Evolutionary conservation across 30 jellyfish, hydroid and myxozoan species (phyloP).

Genomic region (Aurelia aurita complex sp. Pacific): DNA sequence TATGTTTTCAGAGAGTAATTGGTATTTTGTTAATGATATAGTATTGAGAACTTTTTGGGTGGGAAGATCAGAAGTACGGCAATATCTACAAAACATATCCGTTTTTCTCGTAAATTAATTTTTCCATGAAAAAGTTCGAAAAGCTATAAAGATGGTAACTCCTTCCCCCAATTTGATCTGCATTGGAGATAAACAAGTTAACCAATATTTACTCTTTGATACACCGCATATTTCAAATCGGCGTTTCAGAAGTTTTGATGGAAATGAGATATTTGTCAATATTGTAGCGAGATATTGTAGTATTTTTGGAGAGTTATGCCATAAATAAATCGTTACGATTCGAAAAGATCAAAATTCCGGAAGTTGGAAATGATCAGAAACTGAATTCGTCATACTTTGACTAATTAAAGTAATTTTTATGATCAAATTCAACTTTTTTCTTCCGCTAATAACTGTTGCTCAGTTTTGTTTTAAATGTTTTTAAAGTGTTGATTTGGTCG

Average conservation of each 20-base stretch:
- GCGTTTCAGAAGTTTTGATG: background rate
- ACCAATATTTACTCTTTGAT: conserved; percentile 31
- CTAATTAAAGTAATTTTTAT: background rate
- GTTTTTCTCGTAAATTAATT: too few species aligned
- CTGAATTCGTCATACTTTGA: background rate
- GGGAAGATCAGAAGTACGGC: too few species aligned
- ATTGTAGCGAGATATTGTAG: background rate
- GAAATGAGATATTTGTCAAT: conserved; percentile 2
- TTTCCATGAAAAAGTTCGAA: too few species aligned
- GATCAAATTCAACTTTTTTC: conserved; percentile 5
- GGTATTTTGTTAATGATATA: too few species aligned
- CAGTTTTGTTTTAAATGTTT: too few species aligned
- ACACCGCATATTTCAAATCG: conserved; percentile 33
- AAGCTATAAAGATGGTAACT: background rate
- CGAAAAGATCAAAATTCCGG: background rate
- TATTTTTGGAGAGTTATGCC: conserved; percentile 28
- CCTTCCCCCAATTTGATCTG: conserved; percentile 35
- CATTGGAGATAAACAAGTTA: conserved; percentile 1
- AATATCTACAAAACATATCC: too few species aligned
- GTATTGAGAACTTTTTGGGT: too few species aligned
- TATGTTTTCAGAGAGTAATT: too few species aligned
- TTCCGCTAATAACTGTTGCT: background rate
- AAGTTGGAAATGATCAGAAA: background rate
- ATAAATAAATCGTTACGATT: conserved; percentile 8
- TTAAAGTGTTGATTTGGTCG: too few species aligned